phyloP scores from a whole-genome alignment of 2,797 vertebrate species.

The Tinamus major region DNA sequence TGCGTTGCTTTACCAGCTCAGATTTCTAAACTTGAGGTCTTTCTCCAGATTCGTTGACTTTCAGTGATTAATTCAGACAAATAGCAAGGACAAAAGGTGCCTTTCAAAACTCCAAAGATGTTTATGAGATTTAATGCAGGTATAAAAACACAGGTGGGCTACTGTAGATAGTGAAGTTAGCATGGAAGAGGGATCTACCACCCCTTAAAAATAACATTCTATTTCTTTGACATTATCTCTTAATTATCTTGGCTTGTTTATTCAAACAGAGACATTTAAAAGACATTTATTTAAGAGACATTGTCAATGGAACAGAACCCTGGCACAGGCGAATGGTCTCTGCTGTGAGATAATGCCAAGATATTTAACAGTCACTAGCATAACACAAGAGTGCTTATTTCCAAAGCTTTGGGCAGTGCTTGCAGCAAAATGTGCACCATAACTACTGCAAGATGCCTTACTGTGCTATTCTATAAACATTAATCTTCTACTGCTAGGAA shows the following conservation, averaged over 20 bases:
- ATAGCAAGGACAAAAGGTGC: neutral
- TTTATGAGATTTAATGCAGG: neutral
- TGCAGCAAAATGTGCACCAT: constrained; percentile 14
- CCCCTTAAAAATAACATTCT: constrained; percentile 48
- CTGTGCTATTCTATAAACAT: neutral
- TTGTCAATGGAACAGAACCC: constrained; percentile 72
- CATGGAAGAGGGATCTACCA: neutral
- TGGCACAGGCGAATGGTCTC: constrained; percentile 55
- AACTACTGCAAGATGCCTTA: neutral
- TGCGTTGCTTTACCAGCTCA: neutral
- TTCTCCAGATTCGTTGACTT: neutral
- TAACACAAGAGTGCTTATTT: constrained; percentile 47
- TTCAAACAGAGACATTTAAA: constrained; percentile 73
- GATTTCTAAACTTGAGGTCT: neutral
- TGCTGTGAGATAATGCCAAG: constrained; percentile 71
- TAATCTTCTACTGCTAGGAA: neutral
- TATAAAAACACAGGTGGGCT: neutral
- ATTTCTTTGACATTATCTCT: constrained; percentile 70
- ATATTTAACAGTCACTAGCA: constrained; percentile 64
- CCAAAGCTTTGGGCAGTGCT: constrained; percentile 44
- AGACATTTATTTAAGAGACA: constrained; percentile 72
- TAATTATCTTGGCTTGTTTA: constrained; percentile 76
- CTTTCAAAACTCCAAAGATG: neutral
- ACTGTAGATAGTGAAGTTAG: neutral
- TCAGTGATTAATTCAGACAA: neutral